Conservation (phyloP, 2,113 vertebrate genomes). For the Pituophis catenifer region DNA sequence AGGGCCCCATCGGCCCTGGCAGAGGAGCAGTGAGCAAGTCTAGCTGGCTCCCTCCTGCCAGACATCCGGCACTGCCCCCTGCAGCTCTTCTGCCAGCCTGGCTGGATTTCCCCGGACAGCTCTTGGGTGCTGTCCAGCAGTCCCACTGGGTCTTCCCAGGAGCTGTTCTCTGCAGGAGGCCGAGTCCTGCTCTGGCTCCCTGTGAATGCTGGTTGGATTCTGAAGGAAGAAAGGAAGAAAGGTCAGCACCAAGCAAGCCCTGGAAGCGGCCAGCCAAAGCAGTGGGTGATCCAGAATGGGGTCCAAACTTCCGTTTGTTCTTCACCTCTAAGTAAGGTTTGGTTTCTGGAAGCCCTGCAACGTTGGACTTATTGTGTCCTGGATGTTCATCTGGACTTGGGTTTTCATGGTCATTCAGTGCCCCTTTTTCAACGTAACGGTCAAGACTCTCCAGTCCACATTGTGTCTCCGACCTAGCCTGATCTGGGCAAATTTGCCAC, state of each 20-base stretch:
- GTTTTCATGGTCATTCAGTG: background rate
- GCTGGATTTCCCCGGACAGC: background rate
- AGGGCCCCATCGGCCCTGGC: background rate
- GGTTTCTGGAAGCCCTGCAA: background rate
- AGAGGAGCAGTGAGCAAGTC: background rate
- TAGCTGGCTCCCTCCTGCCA: no score
- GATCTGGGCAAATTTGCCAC: background rate
- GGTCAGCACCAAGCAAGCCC: background rate
- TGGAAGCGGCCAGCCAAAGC: background rate
- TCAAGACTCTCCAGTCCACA: background rate
- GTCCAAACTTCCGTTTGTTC: background rate
- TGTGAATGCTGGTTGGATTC: no score
- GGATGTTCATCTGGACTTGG: no score
- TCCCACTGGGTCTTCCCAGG: background rate
- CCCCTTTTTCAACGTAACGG: background rate
- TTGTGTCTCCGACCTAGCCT: background rate
- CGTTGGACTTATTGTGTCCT: background rate
- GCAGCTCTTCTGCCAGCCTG: background rate
- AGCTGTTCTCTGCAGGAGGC: background rate
- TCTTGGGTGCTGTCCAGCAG: background rate
- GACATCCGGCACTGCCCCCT: background rate
- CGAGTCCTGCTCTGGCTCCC: background rate
- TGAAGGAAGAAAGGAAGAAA: background rate
- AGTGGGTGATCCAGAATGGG: background rate
- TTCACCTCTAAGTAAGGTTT: background rate